phyloP scores from a whole-genome alignment of 2,797 vertebrate genomes.

The Onychomys leucogaster region DNA sequence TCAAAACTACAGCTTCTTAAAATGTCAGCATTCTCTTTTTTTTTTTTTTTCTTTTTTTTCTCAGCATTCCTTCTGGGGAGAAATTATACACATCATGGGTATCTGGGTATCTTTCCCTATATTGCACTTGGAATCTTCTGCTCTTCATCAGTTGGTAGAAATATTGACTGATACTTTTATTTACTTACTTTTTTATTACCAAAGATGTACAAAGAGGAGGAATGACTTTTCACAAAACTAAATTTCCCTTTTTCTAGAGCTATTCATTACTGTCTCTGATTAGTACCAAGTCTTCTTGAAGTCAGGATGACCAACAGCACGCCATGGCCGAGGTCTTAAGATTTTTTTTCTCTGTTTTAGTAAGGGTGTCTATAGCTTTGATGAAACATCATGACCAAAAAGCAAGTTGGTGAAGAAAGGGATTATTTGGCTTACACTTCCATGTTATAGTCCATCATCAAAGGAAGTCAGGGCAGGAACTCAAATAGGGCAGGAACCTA shows the following conservation, averaged over 20 bases:
- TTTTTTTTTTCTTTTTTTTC: neutral
- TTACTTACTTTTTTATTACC: neutral
- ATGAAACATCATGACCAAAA: neutral
- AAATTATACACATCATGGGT: accelerated
- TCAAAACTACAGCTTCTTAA: neutral
- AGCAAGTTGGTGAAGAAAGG: neutral
- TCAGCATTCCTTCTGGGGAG: neutral
- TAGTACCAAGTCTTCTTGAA: neutral
- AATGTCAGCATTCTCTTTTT: neutral
- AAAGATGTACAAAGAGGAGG: neutral
- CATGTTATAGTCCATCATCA: neutral
- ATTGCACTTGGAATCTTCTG: neutral
- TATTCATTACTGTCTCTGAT: neutral
- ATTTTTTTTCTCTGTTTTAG: neutral
- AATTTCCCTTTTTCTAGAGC: constrained; percentile 51
- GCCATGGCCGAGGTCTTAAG: neutral
- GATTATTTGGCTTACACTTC: neutral
- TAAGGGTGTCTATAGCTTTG: neutral
- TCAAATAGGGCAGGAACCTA: neutral
- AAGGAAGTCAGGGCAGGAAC: neutral
- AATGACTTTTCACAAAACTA: constrained; percentile 41
- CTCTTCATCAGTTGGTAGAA: constrained; percentile 17
- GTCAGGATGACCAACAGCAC: neutral
- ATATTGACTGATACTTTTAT: neutral
- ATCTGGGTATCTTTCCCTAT: neutral